These are phyloP conservation scores for Lithophane socia DNA, from an alignment of 2,888 invertebrate species.

Conservation along the genomic window DNA sequence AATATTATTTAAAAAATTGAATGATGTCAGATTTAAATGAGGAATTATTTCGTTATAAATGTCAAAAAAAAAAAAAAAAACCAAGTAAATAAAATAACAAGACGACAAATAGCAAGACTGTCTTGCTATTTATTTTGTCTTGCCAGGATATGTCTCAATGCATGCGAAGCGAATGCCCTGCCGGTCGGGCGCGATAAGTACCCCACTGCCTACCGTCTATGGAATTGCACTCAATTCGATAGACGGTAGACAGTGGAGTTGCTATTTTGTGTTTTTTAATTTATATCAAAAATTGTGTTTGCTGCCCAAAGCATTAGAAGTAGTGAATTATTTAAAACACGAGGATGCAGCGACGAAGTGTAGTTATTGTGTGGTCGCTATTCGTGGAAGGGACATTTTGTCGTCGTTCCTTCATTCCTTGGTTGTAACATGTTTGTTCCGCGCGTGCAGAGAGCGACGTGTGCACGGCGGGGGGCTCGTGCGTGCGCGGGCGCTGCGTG, in stretches of 20 bases:
- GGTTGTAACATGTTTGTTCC: conserved; percentile 5
- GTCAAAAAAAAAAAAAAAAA: no score
- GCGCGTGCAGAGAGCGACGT: conserved; percentile 61
- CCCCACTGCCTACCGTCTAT: neutral
- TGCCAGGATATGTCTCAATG: neutral
- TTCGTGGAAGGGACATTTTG: no score
- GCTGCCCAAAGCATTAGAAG: neutral
- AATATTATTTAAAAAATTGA: no score
- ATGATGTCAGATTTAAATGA: no score
- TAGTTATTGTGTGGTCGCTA: neutral
- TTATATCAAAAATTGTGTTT: neutral
- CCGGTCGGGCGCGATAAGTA: neutral
- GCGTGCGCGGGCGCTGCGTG: conserved; percentile 84
- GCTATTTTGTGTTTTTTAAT: neutral
- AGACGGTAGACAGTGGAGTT: no score
- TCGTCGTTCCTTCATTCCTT: neutral
- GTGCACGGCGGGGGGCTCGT: conserved; percentile 84
- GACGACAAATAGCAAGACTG: no score
- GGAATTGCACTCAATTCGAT: no score
- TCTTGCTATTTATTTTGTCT: no score
- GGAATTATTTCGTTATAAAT: no score
- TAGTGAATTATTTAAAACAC: neutral
- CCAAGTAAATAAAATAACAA: no score
- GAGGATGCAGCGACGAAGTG: neutral
- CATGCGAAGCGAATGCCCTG: no score